Base-by-base conservation (phyloP, 1,140 invertebrate species). In the Pseudachorutes palmiensis region DNA sequence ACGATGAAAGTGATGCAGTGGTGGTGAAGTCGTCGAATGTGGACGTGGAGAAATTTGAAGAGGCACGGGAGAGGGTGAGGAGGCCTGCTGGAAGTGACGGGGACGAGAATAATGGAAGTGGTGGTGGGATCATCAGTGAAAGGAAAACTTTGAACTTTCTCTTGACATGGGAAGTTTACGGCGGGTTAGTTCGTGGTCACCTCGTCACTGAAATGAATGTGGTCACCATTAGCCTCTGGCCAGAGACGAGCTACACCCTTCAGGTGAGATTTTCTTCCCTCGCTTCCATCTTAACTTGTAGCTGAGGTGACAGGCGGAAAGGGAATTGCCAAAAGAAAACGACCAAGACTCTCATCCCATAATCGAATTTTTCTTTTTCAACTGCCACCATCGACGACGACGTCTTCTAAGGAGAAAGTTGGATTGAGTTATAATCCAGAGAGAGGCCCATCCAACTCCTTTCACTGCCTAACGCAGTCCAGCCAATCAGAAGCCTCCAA, bases 131-230 rank as follows among this genome's bases (percentile, higher is more conserved):
- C n/a, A n/a, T n/a, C n/a, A n/a, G n/a, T n/a, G n/a, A n/a, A n/a
- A n/a, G n/a, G n/a, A n/a, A n/a, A n/a, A n/a, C n/a, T n/a, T n/a
- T n/a, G n/a, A 59, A 67, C 29, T 72, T 67, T 62, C 49, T 72
- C 16, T 31, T 72, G 24, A 70, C 71, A 1, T 72, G 71, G 71
- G 68, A 72, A 65, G 66, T 72, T 62, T 67, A 57, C 32, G 71
- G 68, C 12, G 70, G 70, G 2, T 33, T 60, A 58, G 26, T 72
- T 14, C 64, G 41, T 55, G 71, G 71, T 22, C 69, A 72, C 61
- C 45, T 72, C 32, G 65, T 72, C 5, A 72, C 71, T 14, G 71
- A 72, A 58, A 64, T 63, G 22, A 63, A 61, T 59, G 49, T 55
- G 3, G 71, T 57, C 19, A 65, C 65, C 28, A 72, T 72, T 60